phyloP scores from a whole-genome alignment of 2,888 invertebrate species.

The Malthinus flaveolus region DNA sequence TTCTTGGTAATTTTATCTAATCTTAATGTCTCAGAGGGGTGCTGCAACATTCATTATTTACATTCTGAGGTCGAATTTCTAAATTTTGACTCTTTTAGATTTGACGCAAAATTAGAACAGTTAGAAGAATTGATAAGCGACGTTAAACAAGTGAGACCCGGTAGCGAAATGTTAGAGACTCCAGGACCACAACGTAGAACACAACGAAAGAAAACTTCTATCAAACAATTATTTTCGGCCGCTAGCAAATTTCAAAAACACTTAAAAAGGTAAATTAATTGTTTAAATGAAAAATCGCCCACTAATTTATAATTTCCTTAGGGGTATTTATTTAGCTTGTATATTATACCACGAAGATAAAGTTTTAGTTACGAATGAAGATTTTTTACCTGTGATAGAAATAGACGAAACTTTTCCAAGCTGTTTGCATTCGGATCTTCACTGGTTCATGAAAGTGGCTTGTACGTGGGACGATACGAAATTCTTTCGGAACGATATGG shows the following conservation, averaged over 20 bases:
- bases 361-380: slow-evolving; percentile 94
- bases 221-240: slow-evolving; percentile 93
- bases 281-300: neutral
- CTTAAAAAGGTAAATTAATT: slow-evolving; percentile 67
- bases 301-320: slow-evolving; percentile 44
- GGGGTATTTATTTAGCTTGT: slow-evolving; percentile 93
- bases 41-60: too few species aligned
- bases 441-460: slow-evolving; percentile 97
- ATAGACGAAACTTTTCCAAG: slow-evolving; percentile 95
- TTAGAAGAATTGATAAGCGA: slow-evolving; percentile 76
- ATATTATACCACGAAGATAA: slow-evolving; percentile 95
- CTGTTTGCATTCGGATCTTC: slow-evolving; percentile 89
- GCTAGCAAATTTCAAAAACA: slow-evolving; percentile 97
- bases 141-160: slow-evolving; percentile 63
- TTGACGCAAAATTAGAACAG: slow-evolving; percentile 71
- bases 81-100: slow-evolving; percentile 47
- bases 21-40: too few species aligned
- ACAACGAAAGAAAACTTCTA: slow-evolving; percentile 78
- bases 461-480: slow-evolving; percentile 98
- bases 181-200: slow-evolving; percentile 69
- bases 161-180: slow-evolving; percentile 68
- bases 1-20: too few species aligned
- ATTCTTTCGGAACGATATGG: slow-evolving; percentile 89
- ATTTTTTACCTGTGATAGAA: slow-evolving; percentile 94
- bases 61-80: too few species aligned